A percentile compares a stretch with the other conserved stretches of the same genome.
Conservation (phyloP, 2,797 vertebrate species). For the Xenops minutus region DNA sequence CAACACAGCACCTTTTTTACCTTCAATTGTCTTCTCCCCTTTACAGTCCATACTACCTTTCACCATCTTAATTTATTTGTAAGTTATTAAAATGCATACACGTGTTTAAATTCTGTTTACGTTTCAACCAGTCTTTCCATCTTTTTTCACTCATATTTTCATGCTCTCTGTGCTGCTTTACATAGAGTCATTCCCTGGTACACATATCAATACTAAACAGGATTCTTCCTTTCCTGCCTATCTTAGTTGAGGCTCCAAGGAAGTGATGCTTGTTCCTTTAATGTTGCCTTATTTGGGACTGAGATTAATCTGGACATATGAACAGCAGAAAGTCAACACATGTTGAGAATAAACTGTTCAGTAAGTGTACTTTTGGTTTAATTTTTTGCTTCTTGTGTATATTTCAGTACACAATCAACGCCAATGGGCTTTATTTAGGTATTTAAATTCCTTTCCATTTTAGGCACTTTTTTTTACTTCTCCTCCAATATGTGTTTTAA, state of each 20-base stretch:
- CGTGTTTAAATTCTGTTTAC: background rate
- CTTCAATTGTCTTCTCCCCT: background rate
- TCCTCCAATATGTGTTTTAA: background rate
- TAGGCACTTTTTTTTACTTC: background rate
- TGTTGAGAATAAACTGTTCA: background rate
- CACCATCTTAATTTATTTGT: conserved; percentile 20
- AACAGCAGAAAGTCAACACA: background rate
- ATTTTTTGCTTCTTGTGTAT: background rate
- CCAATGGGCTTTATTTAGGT: background rate
- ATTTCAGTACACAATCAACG: background rate
- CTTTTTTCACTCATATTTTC: background rate
- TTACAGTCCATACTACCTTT: background rate
- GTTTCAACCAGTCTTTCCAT: background rate
- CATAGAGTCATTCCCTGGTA: background rate
- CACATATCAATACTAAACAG: background rate
- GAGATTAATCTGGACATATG: background rate
- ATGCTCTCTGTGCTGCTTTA: background rate
- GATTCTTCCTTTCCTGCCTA: background rate
- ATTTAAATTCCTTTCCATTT: background rate
- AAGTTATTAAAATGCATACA: background rate
- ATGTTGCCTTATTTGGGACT: background rate
- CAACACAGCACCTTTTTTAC: background rate
- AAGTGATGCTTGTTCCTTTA: background rate
- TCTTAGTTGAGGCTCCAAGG: background rate
- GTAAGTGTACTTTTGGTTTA: background rate